phyloP scores from a whole-genome alignment of 2,888 invertebrate genomes.

The Panorpa germanica region DNA sequence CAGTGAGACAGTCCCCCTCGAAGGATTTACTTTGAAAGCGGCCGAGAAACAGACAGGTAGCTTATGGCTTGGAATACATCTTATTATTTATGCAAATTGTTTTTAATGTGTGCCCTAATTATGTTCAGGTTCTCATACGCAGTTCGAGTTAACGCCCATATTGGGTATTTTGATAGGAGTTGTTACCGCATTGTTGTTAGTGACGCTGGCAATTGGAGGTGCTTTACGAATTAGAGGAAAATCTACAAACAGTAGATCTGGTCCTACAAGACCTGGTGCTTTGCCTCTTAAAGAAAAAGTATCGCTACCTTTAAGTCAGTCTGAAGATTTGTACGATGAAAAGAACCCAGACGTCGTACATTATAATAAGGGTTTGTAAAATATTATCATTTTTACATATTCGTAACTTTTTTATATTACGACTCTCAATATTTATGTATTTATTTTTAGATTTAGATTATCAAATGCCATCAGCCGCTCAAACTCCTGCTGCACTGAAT shows the following conservation, averaged over 20 bases:
- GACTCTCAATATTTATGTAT: constrained; percentile 10
- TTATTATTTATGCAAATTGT: neutral
- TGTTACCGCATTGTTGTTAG: constrained; percentile 24
- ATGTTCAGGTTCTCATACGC: constrained; percentile 27
- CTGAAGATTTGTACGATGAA: constrained; percentile 66
- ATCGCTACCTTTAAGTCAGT: constrained; percentile 38
- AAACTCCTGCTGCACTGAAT: constrained; percentile 38
- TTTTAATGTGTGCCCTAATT: too few relatives aligned
- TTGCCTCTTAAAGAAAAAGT: constrained; percentile 46
- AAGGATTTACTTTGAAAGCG: constrained; percentile 53
- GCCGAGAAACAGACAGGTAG: constrained; percentile 63
- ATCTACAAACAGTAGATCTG: too few relatives aligned
- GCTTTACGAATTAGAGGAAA: too few relatives aligned
- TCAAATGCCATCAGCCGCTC: constrained; percentile 48
- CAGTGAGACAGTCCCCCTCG: constrained; percentile 49
- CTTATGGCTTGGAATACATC: constrained; percentile 11
- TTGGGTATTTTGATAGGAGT: constrained; percentile 26
- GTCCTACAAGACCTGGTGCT: constrained; percentile 38
- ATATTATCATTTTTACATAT: constrained; percentile 1
- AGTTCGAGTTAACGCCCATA: constrained; percentile 33
- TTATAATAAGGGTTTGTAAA: constrained; percentile 77
- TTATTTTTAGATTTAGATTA: constrained; percentile 42
- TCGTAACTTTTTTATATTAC: neutral
- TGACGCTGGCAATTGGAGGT: constrained; percentile 23
- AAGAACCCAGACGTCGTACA: constrained; percentile 81